Conservation (phyloP, 2,888 invertebrate species). For the Lamellibrachia satsuma region DNA sequence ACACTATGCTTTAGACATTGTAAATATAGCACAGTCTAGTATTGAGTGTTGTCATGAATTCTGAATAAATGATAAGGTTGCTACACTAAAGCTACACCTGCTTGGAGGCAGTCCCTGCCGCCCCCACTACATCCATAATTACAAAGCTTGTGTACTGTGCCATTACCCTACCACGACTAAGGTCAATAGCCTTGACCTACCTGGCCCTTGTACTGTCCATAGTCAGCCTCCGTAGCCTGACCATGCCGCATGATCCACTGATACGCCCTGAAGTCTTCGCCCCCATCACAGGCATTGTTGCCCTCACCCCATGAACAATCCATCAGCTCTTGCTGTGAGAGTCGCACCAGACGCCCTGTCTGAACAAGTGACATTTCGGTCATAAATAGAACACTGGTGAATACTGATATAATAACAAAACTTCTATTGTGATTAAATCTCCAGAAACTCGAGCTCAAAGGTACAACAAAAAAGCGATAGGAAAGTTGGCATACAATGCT, state of each 20-base stretch:
- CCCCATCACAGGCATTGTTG: constrained; percentile 92
- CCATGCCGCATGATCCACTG: constrained; percentile 91
- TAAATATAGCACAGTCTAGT: neutral
- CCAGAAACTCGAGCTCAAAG: no score
- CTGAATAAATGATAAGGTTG: no score
- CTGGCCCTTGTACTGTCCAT: constrained; percentile 90
- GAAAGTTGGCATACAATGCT: no score
- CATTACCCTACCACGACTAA: neutral
- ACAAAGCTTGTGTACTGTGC: neutral
- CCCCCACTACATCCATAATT: neutral
- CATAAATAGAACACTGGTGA: neutral
- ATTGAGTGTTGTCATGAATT: no score
- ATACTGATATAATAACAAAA: neutral
- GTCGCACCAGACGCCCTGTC: constrained; percentile 77
- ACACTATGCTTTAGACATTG: neutral
- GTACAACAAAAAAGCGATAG: no score
- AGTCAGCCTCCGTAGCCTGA: constrained; percentile 88
- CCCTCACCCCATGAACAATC: constrained; percentile 97
- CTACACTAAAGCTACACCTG: no score
- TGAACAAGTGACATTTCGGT: constrained; percentile 29
- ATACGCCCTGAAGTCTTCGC: constrained; percentile 94
- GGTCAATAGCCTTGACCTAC: constrained; percentile 64
- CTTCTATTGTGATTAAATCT: no score
- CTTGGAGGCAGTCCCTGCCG: no score
- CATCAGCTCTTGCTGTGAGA: constrained; percentile 92